Percentiles rank a stretch among this genome's conserved stretches.
These are phyloP conservation scores for Chiroxiphia lanceolata DNA, from an alignment of 2,797 vertebrate genomes.

Conservation along the genomic window DNA sequence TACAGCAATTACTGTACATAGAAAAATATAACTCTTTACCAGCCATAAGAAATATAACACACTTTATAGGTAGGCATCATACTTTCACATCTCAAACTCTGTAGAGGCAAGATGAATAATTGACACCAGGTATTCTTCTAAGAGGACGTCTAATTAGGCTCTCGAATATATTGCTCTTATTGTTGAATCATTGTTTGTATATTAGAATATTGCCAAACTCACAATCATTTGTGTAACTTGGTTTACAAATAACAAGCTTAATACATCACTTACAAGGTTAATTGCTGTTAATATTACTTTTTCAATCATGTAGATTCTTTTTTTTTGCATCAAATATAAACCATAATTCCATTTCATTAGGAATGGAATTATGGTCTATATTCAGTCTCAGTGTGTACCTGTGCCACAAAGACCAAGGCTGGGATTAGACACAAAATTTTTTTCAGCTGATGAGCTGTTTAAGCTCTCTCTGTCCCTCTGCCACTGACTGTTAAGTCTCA, in stretches of 20 bases:
- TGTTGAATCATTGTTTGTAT: neutral
- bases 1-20: neutral
- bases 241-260: neutral
- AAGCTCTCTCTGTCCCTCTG: neutral
- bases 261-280: neutral
- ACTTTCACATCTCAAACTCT: neutral
- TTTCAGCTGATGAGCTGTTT: neutral
- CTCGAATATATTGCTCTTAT: neutral
- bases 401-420: neutral
- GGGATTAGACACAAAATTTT: neutral
- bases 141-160: neutral
- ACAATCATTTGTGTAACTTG: neutral
- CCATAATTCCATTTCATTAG: neutral
- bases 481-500: neutral
- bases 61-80: neutral
- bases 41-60: neutral
- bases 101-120: neutral
- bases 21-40: neutral
- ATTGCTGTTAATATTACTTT: neutral
- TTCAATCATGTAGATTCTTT: neutral
- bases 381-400: neutral
- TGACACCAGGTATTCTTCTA: neutral
- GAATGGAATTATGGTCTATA: neutral
- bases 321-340: neutral
- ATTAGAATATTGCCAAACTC: neutral